Evolutionary conservation across 2,888 invertebrate genomes (phyloP).

Genomic region (Lithophane ornitopus): DNA sequence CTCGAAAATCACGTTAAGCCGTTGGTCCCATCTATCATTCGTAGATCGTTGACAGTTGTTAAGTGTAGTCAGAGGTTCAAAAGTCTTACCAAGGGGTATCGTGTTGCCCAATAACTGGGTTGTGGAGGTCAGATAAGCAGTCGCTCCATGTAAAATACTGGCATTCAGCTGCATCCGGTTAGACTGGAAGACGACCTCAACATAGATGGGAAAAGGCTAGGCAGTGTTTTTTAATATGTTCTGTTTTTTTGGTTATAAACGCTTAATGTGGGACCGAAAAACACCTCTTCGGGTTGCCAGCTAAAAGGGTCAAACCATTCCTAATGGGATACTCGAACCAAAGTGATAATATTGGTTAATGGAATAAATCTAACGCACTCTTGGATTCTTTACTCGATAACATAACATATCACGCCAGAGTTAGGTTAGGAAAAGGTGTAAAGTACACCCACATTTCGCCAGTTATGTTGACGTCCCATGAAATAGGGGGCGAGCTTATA

Average conservation of each 20-base stretch:
- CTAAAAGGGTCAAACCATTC: slow-evolving; percentile 4
- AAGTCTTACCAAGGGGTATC: too few relatives aligned
- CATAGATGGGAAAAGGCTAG: neutral
- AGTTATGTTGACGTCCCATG: too few relatives aligned
- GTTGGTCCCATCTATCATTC: too few relatives aligned
- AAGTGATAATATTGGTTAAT: neutral
- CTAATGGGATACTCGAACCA: neutral
- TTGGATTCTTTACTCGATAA: neutral
- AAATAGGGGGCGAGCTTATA: too few relatives aligned
- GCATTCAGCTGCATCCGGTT: too few relatives aligned
- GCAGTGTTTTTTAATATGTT: neutral
- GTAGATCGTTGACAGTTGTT: neutral
- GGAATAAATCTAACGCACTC: neutral
- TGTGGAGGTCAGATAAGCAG: too few relatives aligned
- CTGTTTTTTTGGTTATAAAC: neutral
- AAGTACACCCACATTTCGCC: too few relatives aligned
- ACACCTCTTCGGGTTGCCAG: neutral
- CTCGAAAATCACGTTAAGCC: neutral
- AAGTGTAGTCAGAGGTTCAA: neutral
- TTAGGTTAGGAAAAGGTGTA: too few relatives aligned
- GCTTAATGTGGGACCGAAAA: neutral
- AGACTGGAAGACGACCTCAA: too few relatives aligned
- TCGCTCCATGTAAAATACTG: too few relatives aligned
- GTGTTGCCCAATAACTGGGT: too few relatives aligned
- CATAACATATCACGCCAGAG: too few relatives aligned